Evolutionary conservation across 2,888 invertebrate genomes (phyloP), one percentile per base, ranked within the genome.

Genomic region (Clanis bilineata): DNA sequence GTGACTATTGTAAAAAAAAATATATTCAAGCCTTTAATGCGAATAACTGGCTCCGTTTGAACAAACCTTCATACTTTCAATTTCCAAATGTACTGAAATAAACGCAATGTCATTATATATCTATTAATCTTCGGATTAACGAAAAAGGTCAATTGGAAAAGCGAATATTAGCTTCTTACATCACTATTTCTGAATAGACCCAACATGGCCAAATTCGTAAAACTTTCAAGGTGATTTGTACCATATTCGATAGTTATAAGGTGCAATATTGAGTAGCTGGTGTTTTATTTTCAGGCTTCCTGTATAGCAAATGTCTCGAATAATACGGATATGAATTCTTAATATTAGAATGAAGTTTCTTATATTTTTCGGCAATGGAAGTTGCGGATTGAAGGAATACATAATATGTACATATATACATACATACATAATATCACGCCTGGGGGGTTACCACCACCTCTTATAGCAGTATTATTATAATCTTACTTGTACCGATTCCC

Each of bases 121-220:
- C 47, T 51, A 51, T 51, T 28, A 51, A 51, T 51, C 47, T 15
- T 51, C 28, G 15, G 47, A 51, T 51, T 51, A 51, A 51, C 28
- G 18, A 18, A 51, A 28, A 51, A 51, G 28, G 47, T 51, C 47
- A 51, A 51, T 28, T 51, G 28, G 47, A 51, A 51, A 51, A 51
- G 47, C 18, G 47, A 51, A 18, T 51, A 15, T 28, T 47, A 7
- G 15, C 47, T 28, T 18, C 25, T 15, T 25, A 47, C 23, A 28
- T n/a, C 2, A 51, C 9, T 28, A 51, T 28, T 45, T 45, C 1
- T 23, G n/a, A 45, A 45, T 45, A 45, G 47, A 51, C 7, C 39
- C 15, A 15, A 15, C 7, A 28, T 28, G 9, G 47, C 2, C 9
- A 28, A 9, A 15, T 15, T 36, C 36, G 5, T 0, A 9, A 23